Evolutionary conservation across 2,113 vertebrate genomes (phyloP), one percentile per base, ranked within the genome.

Genomic region (Todiramphus chloris): DNA sequence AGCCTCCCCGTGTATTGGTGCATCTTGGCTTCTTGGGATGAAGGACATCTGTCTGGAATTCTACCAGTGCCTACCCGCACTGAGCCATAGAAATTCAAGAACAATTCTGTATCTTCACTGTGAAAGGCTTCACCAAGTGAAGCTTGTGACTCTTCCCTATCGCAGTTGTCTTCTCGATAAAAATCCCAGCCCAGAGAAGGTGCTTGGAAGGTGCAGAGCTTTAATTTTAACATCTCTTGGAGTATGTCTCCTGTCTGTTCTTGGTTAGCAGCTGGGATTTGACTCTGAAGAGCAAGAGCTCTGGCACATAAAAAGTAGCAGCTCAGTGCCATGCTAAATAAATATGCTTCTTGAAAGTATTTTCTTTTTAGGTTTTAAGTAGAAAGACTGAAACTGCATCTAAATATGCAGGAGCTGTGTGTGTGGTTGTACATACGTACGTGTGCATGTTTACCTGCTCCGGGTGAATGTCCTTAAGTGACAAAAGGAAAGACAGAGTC

Each of bases 41-140:
- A 51, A 51, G 50, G 50, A 12, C 21, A 20, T 21, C 7, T 39
- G 68, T 7, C 80, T 83, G 92, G 75, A 79, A 56, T 30, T 5
- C 51, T 0, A 55, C 50, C 66, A 72, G 12, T 17, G 50, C 2
- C 31, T 21, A 56, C n/a, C 76, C 60, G 59, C 8, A 39, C 89
- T 80, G 68, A 96, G 89, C 85, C 60, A n/a, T 60, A 78, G 89
- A 84, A 80, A 83, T 95, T 81, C 79, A 58, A 70, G 86, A 74
- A 50, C 50, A 33, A 18, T 41, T 68, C 84, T 8, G 3, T 5
- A 9, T 35, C 91, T 63, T 68, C 31, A 6, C 73, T 39, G 13
- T 53, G 58, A 72, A 92, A 72, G 37, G 73, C 73, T 83, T 50
- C 82, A n/a, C 89, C 37, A 17, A n/a, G 19, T 46, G 73, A 35